phyloP scores from a whole-genome alignment of 2,888 invertebrate genomes.

The Drosophila nr. fundita region DNA sequence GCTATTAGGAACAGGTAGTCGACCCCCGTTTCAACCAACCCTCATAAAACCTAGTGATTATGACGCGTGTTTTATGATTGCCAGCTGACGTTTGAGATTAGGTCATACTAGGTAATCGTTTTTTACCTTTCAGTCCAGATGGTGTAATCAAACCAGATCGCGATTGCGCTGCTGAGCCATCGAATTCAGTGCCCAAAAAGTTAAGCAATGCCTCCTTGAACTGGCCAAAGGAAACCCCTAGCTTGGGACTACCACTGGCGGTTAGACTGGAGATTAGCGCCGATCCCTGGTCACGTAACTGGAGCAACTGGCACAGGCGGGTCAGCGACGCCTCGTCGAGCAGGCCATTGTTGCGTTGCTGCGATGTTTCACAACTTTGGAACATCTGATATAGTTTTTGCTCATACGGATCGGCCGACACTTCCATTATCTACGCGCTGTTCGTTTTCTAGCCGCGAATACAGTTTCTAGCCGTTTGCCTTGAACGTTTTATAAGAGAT shows the following conservation, averaged over 20 bases:
- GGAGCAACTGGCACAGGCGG: slow-evolving; percentile 90
- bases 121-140: slow-evolving; percentile 61
- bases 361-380: slow-evolving; percentile 89
- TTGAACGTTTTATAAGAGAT: not conserved
- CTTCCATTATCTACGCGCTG: slow-evolving; percentile 66
- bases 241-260: slow-evolving; percentile 56
- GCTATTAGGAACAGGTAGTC: slow-evolving; percentile 29
- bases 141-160: slow-evolving; percentile 38
- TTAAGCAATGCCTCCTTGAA: slow-evolving; percentile 91
- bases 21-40: not conserved
- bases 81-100: slow-evolving; percentile 24
- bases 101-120: not conserved
- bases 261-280: slow-evolving; percentile 88
- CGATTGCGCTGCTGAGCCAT: slow-evolving; percentile 54
- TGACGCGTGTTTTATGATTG: slow-evolving; percentile 42
- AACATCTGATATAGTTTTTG: slow-evolving; percentile 92
- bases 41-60: slow-evolving; percentile 42
- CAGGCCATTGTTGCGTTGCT: slow-evolving; percentile 88
- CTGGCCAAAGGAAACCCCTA: slow-evolving; percentile 88
- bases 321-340: slow-evolving; percentile 89
- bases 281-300: slow-evolving; percentile 90
- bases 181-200: slow-evolving; percentile 87
- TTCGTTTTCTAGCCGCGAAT: slow-evolving; percentile 10
- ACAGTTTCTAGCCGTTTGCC: slow-evolving; percentile 49
- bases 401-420: slow-evolving; percentile 90